Conservation (phyloP, 1,140 invertebrate genomes). For the Drosophila chauvacae region DNA sequence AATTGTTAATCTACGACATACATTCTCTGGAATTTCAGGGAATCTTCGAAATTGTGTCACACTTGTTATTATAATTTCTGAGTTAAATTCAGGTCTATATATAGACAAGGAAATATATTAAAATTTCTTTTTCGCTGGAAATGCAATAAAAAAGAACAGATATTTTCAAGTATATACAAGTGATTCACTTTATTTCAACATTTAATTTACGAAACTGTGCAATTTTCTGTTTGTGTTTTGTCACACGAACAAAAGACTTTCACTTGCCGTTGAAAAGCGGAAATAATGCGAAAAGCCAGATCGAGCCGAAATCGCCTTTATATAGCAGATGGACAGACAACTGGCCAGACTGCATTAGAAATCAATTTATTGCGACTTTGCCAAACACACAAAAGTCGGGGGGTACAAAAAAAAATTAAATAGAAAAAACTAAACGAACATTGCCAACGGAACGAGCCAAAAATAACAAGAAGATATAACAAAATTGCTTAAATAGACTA, state of each 20-base stretch:
- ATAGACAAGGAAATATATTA: neutral
- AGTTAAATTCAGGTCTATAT: slow-evolving; percentile 1
- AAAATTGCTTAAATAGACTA: neutral
- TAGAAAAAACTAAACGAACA: slow-evolving; percentile 15
- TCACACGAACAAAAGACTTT: slow-evolving; percentile 35
- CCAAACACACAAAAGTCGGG: slow-evolving; percentile 45
- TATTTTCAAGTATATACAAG: neutral
- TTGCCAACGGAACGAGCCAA: slow-evolving; percentile 1
- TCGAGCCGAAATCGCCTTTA: slow-evolving; percentile 28
- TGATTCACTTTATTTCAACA: slow-evolving; percentile 1
- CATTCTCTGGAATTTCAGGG: neutral
- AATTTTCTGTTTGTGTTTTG: slow-evolving; percentile 5
- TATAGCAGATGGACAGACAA: slow-evolving; percentile 43
- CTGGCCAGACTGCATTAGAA: slow-evolving; percentile 69
- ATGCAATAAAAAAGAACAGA: neutral
- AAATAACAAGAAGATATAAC: slow-evolving; percentile 10
- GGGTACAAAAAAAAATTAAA: slow-evolving; percentile 16
- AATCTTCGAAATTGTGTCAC: slow-evolving; percentile 6
- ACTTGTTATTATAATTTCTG: neutral
- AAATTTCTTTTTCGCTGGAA: slow-evolving; percentile 5
- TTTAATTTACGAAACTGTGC: slow-evolving; percentile 19
- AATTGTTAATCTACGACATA: neutral
- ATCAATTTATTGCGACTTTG: slow-evolving; percentile 78
- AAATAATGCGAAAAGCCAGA: slow-evolving; percentile 63
- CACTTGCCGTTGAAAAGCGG: slow-evolving; percentile 40